Evolutionary conservation across 2,888 invertebrate species (phyloP).

Genomic region (Ectemnius lituratus): DNA sequence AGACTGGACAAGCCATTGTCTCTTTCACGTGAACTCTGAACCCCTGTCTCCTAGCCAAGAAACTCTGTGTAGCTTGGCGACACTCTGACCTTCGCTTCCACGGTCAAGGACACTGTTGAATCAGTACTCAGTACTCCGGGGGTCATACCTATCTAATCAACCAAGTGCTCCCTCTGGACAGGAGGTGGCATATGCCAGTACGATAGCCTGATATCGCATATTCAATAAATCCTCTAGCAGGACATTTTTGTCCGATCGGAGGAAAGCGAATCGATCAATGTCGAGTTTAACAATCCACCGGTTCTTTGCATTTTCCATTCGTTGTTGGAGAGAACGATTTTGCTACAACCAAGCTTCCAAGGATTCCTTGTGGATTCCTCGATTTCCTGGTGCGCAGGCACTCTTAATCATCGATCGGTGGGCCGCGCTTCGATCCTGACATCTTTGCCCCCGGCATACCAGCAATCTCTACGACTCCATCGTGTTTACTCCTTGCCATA

Average conservation of each 20-base stretch:
- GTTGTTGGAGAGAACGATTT: too few relatives aligned
- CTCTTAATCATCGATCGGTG: constrained; percentile 35
- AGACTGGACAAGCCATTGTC: constrained; percentile 33
- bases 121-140: not conserved
- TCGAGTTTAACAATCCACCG: too few relatives aligned
- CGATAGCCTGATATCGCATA: too few relatives aligned
- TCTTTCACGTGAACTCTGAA: constrained; percentile 45
- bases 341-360: too few relatives aligned
- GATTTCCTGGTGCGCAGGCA: constrained; percentile 27
- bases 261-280: too few relatives aligned
- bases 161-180: too few relatives aligned
- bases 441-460: constrained; percentile 12
- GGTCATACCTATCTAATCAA: not conserved
- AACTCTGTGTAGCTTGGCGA: constrained; percentile 4
- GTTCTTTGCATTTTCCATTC: too few relatives aligned
- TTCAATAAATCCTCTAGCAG: too few relatives aligned
- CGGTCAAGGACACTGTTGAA: constrained; percentile 36
- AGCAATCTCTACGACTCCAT: constrained; percentile 3
- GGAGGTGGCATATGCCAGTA: too few relatives aligned
- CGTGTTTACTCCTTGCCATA: constrained; percentile 17
- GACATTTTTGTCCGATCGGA: too few relatives aligned
- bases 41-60: constrained; percentile 17
- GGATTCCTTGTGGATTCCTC: constrained; percentile 13
- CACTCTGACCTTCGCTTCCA: constrained; percentile 15
- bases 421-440: not conserved